Conservation (phyloP, 2,113 vertebrate genomes). For the Numenius arquata region DNA sequence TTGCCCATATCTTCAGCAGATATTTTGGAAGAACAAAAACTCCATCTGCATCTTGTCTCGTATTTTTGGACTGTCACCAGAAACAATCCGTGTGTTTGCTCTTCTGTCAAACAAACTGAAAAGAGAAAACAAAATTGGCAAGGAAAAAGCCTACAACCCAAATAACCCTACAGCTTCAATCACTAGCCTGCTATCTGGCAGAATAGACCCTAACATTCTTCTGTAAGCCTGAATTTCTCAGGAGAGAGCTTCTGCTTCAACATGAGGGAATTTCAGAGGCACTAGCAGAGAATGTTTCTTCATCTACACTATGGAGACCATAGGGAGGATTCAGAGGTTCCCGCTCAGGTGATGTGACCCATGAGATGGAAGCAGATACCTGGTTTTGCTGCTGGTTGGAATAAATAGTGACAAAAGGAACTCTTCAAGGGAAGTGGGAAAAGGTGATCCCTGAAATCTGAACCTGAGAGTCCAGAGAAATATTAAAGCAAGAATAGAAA, state of each 20-base stretch:
- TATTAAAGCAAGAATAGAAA: background rate
- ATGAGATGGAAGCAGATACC: background rate
- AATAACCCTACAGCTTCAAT: background rate
- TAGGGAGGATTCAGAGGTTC: background rate
- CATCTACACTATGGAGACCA: background rate
- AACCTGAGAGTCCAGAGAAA: background rate
- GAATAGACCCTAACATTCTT: background rate
- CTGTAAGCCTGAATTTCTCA: background rate
- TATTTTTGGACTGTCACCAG: background rate
- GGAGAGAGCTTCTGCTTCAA: background rate
- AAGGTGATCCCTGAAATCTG: background rate
- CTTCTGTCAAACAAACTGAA: background rate
- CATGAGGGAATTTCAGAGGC: background rate
- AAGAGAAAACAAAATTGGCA: background rate
- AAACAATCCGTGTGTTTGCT: background rate
- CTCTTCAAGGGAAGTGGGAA: background rate
- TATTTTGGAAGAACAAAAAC: background rate
- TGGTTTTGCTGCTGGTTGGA: background rate
- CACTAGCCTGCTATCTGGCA: background rate
- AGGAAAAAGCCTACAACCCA: background rate
- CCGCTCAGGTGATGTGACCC: background rate
- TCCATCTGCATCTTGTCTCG: background rate
- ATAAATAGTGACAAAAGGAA: background rate
- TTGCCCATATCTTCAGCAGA: background rate
- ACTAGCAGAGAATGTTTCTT: background rate